phyloP scores from a whole-genome alignment of 2,113 vertebrate genomes.

The Barnardius zonarius region DNA sequence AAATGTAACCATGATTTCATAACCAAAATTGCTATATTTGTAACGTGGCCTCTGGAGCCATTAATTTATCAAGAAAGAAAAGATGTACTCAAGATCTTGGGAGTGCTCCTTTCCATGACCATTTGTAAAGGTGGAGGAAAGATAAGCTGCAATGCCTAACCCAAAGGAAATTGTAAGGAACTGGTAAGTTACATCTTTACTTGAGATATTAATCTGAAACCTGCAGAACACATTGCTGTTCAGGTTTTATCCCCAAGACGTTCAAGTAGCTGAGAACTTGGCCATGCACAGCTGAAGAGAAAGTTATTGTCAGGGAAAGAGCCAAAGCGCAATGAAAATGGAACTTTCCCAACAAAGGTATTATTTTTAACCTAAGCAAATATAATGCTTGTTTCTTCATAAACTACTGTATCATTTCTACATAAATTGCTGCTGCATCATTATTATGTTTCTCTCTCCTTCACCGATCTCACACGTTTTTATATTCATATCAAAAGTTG shows the following conservation, averaged over 20 bases:
- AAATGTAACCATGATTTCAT: background rate
- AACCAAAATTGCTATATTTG: background rate
- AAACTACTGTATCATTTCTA: background rate
- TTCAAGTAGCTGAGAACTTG: background rate
- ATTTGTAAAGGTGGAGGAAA: background rate
- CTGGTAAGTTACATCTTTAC: background rate
- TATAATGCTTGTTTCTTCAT: background rate
- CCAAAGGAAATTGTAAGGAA: background rate
- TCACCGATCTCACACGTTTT: background rate
- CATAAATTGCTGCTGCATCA: background rate
- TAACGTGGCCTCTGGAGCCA: background rate
- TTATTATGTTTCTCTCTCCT: background rate
- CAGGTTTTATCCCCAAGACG: background rate
- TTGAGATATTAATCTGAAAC: background rate
- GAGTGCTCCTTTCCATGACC: background rate
- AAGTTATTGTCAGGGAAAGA: background rate
- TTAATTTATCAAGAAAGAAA: background rate
- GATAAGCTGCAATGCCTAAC: background rate
- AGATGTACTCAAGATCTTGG: background rate
- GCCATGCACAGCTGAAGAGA: background rate
- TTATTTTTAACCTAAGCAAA: background rate
- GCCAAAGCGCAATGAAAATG: background rate
- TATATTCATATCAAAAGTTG: background rate
- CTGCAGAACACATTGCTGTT: background rate
- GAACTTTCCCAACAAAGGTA: background rate